A percentile compares a stretch with the other conserved stretches of the same genome.
Conservation (phyloP, 1,140 invertebrate genomes). For the Sinella curviseta region DNA sequence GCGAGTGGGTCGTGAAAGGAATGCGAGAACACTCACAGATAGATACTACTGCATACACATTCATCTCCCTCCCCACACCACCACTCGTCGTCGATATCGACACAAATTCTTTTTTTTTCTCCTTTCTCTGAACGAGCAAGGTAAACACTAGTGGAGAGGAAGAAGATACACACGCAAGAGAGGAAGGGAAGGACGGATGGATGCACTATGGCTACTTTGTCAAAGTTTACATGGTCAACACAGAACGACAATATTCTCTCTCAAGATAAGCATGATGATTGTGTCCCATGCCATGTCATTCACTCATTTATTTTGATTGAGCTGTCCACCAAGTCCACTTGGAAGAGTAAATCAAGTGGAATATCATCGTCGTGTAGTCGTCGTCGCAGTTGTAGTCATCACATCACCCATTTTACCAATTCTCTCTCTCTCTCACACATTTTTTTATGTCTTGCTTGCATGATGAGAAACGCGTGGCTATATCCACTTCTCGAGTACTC, state of each 20-base stretch:
- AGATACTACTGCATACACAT: neutral
- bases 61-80: neutral
- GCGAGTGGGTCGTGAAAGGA: no score
- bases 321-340: no score
- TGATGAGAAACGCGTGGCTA: no score
- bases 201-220: neutral
- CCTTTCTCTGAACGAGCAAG: no score
- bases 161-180: neutral
- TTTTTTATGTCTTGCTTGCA: no score
- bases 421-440: no score
- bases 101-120: neutral
- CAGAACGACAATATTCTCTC: neutral
- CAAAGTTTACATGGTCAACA: neutral
- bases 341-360: neutral
- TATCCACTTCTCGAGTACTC: no score
- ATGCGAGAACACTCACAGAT: no score
- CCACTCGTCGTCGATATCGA: neutral
- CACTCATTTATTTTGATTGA: neutral
- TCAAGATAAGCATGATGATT: neutral
- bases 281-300: neutral
- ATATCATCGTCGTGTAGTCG: neutral
- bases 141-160: neutral
- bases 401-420: no score
- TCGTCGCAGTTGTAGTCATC: neutral
- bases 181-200: neutral